Conservation (phyloP, 2,797 vertebrate genomes). For the Myotis vivesi region DNA sequence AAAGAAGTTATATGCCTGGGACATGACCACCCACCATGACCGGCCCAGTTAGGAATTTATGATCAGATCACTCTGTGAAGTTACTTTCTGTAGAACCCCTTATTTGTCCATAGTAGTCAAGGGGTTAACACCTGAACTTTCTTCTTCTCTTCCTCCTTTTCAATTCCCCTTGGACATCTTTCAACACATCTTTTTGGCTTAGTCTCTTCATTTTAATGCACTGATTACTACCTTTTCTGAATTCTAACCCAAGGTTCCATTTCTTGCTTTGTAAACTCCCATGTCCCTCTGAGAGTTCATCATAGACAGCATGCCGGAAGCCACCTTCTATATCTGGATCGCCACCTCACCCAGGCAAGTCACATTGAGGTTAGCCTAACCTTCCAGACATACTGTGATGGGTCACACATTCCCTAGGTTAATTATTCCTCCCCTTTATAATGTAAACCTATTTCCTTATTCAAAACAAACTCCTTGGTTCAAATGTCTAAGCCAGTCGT, state of each 20-base stretch:
- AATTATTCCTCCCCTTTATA: not conserved
- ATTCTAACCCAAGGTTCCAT: not conserved
- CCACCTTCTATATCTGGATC: not conserved
- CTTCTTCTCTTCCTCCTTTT: not conserved
- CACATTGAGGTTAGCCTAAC: not conserved
- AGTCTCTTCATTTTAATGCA: not conserved
- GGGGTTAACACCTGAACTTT: not conserved
- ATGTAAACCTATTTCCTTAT: not conserved
- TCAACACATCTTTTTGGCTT: not conserved
- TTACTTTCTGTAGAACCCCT: not conserved
- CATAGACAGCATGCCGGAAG: not conserved
- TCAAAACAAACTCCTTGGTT: not conserved
- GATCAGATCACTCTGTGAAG: too few species aligned
- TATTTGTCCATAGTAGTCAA: not conserved
- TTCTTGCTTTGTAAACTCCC: not conserved
- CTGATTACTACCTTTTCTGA: not conserved
- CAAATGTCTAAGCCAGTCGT: not conserved
- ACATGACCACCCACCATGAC: not conserved
- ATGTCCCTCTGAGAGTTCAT: not conserved
- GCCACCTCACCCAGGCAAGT: not conserved
- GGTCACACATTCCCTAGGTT: not conserved
- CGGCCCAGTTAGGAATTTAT: not conserved
- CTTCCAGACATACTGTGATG: not conserved
- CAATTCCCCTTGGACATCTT: not conserved
- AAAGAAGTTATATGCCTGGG: not conserved